Base-by-base conservation (phyloP, 2,797 vertebrate genomes). In the Neomorphus geoffroyi region DNA sequence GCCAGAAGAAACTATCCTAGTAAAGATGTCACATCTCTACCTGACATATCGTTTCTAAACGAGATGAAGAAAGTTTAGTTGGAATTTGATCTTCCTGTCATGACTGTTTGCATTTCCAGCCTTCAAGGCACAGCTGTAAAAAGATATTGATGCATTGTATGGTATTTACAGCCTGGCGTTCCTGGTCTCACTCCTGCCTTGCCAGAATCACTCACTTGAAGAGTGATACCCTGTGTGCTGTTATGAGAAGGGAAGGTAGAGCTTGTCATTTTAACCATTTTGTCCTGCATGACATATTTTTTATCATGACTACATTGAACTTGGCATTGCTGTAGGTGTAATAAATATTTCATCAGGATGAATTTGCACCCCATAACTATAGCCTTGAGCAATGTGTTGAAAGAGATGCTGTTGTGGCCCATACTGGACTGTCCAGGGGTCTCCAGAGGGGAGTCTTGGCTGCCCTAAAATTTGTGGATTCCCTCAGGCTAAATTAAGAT, bases 151-250 rank as follows among this genome's bases (percentile, higher is more conserved):
- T 37, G 35, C 13, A 30, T 39, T 27, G 46, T 54, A 11, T 51
- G 18, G 35, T 54, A 33, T 78, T 73, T 77, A 26, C 41, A 69
- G 33, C 45, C 37, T 45, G 19, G 11, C 3, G 2, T 33, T 86
- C 50, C 48, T 33, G 35, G 11, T 70, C 33, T 84, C 0, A 1
- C 28, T 80, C 54, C 30, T 33, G 41, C 15, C 53, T 45, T 58
- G 45, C 22, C 14, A 48, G 27, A 51, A 33, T 37, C 0, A 2
- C 14, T 75, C 45, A 18, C 54, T n/a, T 67, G 41, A 14, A 1
- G 3, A 54, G 33, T 22, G 48, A 48, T 54, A 8, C 6, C 28
- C 21, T 28, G 51, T 45, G 60, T 51, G 17, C 33, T 62, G 17
- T 28, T 35, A 30, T 8, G 8, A 32, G 41, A 51, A 66, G 6